phyloP scores from a whole-genome alignment of 2,113 vertebrate species.

The Ameiurus melas region DNA sequence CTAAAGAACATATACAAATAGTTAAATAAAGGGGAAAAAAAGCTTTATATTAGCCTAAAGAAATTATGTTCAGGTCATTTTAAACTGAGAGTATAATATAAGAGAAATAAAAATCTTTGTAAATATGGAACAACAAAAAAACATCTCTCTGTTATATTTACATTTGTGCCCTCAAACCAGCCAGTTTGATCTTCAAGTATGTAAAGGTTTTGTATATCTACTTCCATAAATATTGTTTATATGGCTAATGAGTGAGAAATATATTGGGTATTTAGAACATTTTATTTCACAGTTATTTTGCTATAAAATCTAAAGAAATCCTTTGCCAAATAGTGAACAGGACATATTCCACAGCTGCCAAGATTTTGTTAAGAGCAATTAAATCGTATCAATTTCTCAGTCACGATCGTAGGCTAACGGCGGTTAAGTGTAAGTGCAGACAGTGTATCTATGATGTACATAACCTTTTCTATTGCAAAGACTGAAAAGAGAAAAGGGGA shows the following conservation, averaged over 20 bases:
- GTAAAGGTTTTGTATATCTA: not conserved
- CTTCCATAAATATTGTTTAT: not conserved
- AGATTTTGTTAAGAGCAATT: not conserved
- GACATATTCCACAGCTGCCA: not conserved
- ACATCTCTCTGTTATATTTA: not conserved
- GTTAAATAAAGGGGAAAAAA: not conserved
- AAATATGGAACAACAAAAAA: not conserved
- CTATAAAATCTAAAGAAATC: not conserved
- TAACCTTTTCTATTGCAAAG: not conserved
- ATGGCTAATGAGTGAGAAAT: not conserved
- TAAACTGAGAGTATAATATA: not conserved
- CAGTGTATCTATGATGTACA: not conserved
- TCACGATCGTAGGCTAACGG: not conserved
- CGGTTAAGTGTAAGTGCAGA: not conserved
- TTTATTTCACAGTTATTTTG: not conserved
- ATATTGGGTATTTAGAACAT: not conserved
- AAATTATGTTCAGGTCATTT: not conserved
- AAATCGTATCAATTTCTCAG: not conserved
- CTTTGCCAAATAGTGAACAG: not conserved
- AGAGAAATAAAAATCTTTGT: not conserved
- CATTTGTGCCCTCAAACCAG: not conserved
- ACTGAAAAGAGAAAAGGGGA: not conserved
- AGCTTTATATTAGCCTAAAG: not conserved
- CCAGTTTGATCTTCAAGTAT: not conserved
- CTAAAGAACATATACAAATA: not conserved